These are phyloP conservation scores for Gephyroberyx darwinii DNA, from an alignment of 2,797 vertebrate genomes.

Conservation along the genomic window DNA sequence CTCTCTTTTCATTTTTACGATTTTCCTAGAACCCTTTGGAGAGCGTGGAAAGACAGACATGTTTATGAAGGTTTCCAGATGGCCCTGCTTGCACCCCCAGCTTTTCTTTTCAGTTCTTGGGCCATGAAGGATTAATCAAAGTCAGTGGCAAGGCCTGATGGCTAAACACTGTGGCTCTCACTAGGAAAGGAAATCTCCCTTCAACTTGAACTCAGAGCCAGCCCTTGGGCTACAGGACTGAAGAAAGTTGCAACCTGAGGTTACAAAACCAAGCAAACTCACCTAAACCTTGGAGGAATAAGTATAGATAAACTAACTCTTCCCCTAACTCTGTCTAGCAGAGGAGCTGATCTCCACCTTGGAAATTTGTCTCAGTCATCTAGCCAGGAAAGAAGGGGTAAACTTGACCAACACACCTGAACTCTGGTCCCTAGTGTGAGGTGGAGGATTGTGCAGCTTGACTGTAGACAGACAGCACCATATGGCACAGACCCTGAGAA, in stretches of 20 bases:
- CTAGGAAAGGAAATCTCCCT: conserved; percentile 69
- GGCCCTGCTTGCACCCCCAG: conserved; percentile 81
- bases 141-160: conserved; percentile 77
- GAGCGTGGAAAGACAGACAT: conserved; percentile 85
- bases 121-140: conserved; percentile 86
- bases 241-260: conserved; percentile 70
- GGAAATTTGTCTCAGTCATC: conserved; percentile 48
- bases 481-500: conserved; percentile 26
- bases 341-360: conserved; percentile 55
- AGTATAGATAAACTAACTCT: conserved; percentile 53
- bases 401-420: conserved; percentile 63
- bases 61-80: conserved; percentile 89
- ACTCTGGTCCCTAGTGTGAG: conserved; percentile 38
- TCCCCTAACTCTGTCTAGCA: conserved; percentile 42
- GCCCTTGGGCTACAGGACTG: conserved; percentile 63
- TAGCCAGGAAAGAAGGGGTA: conserved; percentile 42
- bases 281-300: conserved; percentile 48
- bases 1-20: conserved; percentile 86
- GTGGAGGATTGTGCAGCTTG: conserved; percentile 26
- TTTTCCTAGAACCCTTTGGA: conserved; percentile 86
- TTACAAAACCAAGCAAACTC: conserved; percentile 65
- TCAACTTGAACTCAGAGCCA: conserved; percentile 61
- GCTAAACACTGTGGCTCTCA: conserved; percentile 76
- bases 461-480: conserved; percentile 51
- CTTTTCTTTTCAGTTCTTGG: conserved; percentile 80